phyloP scores from a whole-genome alignment of 2,888 invertebrate genomes.

The Prosapia bicincta region DNA sequence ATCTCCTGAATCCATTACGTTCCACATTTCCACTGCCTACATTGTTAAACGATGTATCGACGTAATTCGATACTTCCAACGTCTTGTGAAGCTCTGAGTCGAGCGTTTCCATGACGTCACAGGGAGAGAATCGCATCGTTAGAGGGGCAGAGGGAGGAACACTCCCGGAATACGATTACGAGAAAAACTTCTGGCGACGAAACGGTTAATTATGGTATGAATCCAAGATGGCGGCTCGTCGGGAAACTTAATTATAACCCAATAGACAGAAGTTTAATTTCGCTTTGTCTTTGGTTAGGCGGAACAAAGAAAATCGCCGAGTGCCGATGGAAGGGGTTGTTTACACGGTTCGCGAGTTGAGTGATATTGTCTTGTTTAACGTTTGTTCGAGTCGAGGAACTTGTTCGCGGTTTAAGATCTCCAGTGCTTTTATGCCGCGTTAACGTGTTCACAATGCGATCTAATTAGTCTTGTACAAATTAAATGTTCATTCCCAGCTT shows the following conservation, averaged over 20 bases:
- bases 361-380: not conserved
- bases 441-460: not conserved
- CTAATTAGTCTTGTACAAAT: not conserved
- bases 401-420: not conserved
- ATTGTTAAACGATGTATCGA: too few species aligned
- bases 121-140: not conserved
- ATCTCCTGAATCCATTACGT: not conserved
- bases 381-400: not conserved
- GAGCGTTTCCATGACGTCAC: too few species aligned
- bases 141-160: not conserved
- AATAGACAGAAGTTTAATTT: not conserved
- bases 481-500: not conserved
- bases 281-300: not conserved
- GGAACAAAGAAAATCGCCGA: not conserved
- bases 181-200: not conserved
- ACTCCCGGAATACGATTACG: not conserved
- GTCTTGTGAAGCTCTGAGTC: too few species aligned
- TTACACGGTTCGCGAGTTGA: not conserved
- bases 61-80: not conserved
- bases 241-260: not conserved
- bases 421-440: not conserved
- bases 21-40: too few species aligned
- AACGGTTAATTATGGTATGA: not conserved
- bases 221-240: not conserved
- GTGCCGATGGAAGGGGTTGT: not conserved